phyloP scores from a whole-genome alignment of 1,140 invertebrate genomes.

The Anadara kagoshimensis region DNA sequence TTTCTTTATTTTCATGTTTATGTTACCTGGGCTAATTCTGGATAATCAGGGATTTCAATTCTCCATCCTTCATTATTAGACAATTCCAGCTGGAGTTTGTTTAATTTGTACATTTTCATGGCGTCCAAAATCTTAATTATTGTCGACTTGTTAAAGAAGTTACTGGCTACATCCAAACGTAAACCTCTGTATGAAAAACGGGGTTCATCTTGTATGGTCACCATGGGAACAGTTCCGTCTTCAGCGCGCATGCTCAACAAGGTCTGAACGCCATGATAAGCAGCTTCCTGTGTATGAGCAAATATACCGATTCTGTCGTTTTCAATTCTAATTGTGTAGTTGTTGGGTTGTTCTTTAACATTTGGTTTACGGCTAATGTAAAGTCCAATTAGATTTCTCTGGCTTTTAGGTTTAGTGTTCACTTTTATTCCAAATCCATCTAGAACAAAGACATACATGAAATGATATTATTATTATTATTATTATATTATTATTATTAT shows the following conservation, averaged over 20 bases:
- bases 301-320: conserved; percentile 32
- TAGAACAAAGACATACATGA: too few species aligned
- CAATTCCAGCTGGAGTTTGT: conserved; percentile 65
- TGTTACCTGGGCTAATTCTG: conserved; percentile 64
- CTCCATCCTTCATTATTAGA: conserved; percentile 69
- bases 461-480: too few species aligned
- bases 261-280: conserved; percentile 52
- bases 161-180: conserved; percentile 63
- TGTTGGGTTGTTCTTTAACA: too few species aligned
- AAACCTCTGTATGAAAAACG: conserved; percentile 62
- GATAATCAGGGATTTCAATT: conserved; percentile 55
- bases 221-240: conserved; percentile 26
- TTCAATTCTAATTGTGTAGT: background rate
- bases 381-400: too few species aligned
- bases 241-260: conserved; percentile 44
- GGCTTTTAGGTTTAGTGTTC: too few species aligned
- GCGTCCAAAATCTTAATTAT: conserved; percentile 57
- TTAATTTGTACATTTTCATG: conserved; percentile 66
- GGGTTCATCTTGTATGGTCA: conserved; percentile 48
- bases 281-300: conserved; percentile 21
- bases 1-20: too few species aligned
- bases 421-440: too few species aligned
- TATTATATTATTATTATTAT: too few species aligned
- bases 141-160: conserved; percentile 58
- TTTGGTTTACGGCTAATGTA: too few species aligned